Evolutionary conservation across 2,888 invertebrate genomes (phyloP).

Genomic region (Boloria selene): DNA sequence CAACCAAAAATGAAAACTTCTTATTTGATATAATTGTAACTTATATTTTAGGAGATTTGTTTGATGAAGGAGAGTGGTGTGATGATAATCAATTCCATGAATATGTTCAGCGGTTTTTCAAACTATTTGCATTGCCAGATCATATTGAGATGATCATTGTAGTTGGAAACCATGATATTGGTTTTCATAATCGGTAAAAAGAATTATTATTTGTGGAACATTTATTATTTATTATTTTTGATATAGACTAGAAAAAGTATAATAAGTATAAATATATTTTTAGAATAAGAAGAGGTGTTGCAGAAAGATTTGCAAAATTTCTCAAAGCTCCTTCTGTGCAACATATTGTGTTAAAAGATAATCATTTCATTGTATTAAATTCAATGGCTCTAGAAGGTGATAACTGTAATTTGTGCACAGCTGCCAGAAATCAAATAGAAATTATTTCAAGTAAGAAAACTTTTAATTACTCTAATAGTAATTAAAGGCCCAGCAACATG

Average conservation of each 20-base stretch:
- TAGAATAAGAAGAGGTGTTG: slow-evolving; percentile 81
- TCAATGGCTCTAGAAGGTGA: slow-evolving; percentile 99
- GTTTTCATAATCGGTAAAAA: slow-evolving; percentile 94
- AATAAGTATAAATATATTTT: slow-evolving; percentile 31
- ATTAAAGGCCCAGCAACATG: too few species aligned
- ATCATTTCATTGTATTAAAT: slow-evolving; percentile 94
- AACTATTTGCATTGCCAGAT: slow-evolving; percentile 87
- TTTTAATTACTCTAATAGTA: too few species aligned
- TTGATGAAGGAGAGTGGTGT: slow-evolving; percentile 97
- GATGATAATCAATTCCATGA: slow-evolving; percentile 88
- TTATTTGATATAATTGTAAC: slow-evolving; percentile 8
- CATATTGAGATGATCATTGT: slow-evolving; percentile 87
- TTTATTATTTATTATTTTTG: neutral
- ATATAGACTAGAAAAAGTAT: too few species aligned
- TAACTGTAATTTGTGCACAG: slow-evolving; percentile 91
- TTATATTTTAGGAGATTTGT: slow-evolving; percentile 89
- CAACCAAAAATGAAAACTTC: neutral
- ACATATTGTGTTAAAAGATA: slow-evolving; percentile 86
- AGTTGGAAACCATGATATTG: slow-evolving; percentile 98
- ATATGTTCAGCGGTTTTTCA: slow-evolving; percentile 90
- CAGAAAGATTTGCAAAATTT: slow-evolving; percentile 85
- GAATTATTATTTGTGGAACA: slow-evolving; percentile 4
- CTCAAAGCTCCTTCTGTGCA: slow-evolving; percentile 90
- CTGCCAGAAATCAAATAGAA: slow-evolving; percentile 86
- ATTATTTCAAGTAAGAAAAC: slow-evolving; percentile 82